Conservation (phyloP, 1,140 invertebrate species). For the Monochamus saltuarius region DNA sequence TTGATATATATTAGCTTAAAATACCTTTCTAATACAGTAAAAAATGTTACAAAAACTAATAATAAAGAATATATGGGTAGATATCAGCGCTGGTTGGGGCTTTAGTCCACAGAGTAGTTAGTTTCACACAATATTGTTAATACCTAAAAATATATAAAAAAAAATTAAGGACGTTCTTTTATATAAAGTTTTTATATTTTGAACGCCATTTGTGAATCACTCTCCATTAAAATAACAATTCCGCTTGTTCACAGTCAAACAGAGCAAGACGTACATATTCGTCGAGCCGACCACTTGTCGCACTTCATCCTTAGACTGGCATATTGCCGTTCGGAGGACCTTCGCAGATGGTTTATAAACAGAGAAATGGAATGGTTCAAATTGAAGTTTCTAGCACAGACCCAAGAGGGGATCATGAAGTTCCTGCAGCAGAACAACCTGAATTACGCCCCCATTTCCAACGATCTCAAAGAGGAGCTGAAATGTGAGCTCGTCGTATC, state of each 20-base stretch:
- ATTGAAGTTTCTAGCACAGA: slow-evolving; percentile 73
- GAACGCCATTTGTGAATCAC: too few species aligned
- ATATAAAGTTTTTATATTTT: too few species aligned
- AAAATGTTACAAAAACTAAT: too few species aligned
- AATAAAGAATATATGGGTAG: too few species aligned
- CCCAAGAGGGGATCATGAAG: slow-evolving; percentile 61
- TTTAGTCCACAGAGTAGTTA: too few species aligned
- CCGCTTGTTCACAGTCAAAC: slow-evolving; percentile 37
- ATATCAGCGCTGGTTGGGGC: too few species aligned
- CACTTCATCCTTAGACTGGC: slow-evolving; percentile 92
- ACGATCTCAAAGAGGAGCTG: slow-evolving; percentile 64
- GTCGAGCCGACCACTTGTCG: slow-evolving; percentile 82
- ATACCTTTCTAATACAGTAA: too few species aligned
- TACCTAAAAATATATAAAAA: too few species aligned
- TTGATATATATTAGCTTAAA: too few species aligned
- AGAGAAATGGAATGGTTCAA: slow-evolving; percentile 90
- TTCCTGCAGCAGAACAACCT: slow-evolving; percentile 74
- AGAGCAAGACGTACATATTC: slow-evolving; percentile 63
- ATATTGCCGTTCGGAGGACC: slow-evolving; percentile 85
- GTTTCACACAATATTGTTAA: too few species aligned
- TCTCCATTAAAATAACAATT: slow-evolving; percentile 1
- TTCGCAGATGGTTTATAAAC: slow-evolving; percentile 83
- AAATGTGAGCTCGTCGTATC: slow-evolving; percentile 31
- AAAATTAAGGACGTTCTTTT: too few species aligned
- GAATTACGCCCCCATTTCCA: slow-evolving; percentile 58